Evolutionary conservation across 2,113 vertebrate genomes (phyloP).

Genomic region (Muntiacus reevesi): DNA sequence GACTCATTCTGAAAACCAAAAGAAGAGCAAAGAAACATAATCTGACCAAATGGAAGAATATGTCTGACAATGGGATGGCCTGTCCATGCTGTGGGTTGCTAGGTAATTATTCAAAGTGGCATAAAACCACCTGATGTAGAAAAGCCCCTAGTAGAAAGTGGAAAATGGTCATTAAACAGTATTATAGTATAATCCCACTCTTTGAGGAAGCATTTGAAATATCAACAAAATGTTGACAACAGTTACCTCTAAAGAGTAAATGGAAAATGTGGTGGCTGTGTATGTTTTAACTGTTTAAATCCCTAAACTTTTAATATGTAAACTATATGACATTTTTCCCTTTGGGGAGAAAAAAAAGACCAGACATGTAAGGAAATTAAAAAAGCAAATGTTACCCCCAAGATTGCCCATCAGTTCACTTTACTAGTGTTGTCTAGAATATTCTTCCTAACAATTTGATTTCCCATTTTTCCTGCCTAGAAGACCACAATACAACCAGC

Average conservation of each 20-base stretch:
- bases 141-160: neutral
- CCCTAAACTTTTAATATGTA: neutral
- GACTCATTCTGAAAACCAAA: neutral
- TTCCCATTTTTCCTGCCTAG: neutral
- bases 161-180: neutral
- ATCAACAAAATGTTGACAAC: neutral
- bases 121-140: neutral
- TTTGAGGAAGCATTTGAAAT: neutral
- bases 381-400: neutral
- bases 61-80: rapidly evolving
- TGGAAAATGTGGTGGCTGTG: neutral
- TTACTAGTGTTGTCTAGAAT: neutral
- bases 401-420: too few species aligned
- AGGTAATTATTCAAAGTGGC: neutral
- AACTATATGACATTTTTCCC: neutral
- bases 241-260: neutral
- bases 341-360: neutral
- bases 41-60: neutral
- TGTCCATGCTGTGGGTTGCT: rapidly evolving
- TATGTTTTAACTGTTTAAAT: neutral
- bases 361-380: too few species aligned
- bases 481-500: neutral
- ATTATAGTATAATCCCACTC: too few species aligned
- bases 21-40: rapidly evolving
- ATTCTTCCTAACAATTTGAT: neutral